These are phyloP conservation scores for Girardinichthys multiradiatus DNA, from an alignment of 2,113 vertebrate genomes.

Conservation along the genomic window DNA sequence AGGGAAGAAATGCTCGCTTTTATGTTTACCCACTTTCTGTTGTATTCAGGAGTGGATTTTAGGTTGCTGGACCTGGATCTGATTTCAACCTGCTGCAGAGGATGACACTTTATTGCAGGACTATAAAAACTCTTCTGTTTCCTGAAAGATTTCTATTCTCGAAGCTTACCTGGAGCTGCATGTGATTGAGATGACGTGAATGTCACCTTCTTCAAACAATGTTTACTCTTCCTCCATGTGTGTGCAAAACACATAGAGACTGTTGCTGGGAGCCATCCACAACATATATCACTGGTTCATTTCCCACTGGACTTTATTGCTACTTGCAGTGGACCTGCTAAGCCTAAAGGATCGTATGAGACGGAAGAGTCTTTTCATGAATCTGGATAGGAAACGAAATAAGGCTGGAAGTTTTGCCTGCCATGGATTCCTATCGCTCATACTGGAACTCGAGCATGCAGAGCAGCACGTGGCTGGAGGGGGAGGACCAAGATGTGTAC, in stretches of 20 bases:
- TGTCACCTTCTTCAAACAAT: constrained; percentile 46
- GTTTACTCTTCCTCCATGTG: constrained; percentile 67
- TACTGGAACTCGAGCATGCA: constrained; percentile 83
- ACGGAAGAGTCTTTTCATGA: constrained; percentile 36
- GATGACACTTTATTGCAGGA: constrained; percentile 49
- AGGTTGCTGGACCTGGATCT: constrained; percentile 30
- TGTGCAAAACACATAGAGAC: constrained; percentile 62
- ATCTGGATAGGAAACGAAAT: constrained; percentile 19
- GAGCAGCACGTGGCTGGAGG: constrained; percentile 83
- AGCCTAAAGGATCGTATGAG: constrained; percentile 20
- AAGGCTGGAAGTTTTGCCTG: neutral
- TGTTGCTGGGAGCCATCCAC: constrained; percentile 63
- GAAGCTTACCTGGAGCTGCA: constrained; percentile 49
- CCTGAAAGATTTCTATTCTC: constrained; percentile 25
- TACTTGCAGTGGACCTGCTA: constrained; percentile 12
- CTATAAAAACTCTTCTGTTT: constrained; percentile 3
- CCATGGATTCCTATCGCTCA: constrained; percentile 91
- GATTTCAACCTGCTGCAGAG: constrained; percentile 38
- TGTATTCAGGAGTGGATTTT: constrained; percentile 51
- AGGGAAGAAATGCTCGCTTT: constrained; percentile 36
- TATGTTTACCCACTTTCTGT: constrained; percentile 58
- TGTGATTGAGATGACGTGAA: constrained; percentile 59
- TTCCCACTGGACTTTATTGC: constrained; percentile 51
- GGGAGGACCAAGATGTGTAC: constrained; percentile 87
- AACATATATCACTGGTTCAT: constrained; percentile 31